phyloP scores from a whole-genome alignment of 2,888 invertebrate species.

The Gari tellinella region DNA sequence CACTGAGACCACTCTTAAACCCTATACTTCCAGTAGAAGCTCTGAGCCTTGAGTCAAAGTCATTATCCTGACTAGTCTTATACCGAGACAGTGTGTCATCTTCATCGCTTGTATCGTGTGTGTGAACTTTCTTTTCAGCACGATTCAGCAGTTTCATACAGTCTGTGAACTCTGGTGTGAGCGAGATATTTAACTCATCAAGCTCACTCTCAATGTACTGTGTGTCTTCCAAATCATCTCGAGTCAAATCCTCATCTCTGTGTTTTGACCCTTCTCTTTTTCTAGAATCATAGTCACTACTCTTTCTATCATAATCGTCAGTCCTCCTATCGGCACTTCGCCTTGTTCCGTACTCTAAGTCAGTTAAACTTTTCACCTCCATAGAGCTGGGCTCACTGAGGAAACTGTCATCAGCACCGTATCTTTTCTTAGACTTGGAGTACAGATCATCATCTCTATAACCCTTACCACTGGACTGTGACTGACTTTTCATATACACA shows the following conservation, averaged over 20 bases:
- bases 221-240: conserved; percentile 68
- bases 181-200: conserved; percentile 75
- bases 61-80: conserved; percentile 24
- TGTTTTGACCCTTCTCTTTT: conserved; percentile 34
- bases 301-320: conserved; percentile 21
- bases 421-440: conserved; percentile 35
- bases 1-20: conserved; percentile 8
- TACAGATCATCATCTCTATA: conserved; percentile 20
- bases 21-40: conserved; percentile 57
- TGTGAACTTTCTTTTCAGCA: conserved; percentile 79
- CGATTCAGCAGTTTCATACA: conserved; percentile 80
- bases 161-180: conserved; percentile 81
- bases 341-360: conserved; percentile 43
- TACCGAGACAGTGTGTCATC: conserved; percentile 22
- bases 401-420: conserved; percentile 65
- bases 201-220: conserved; percentile 71
- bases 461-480: conserved; percentile 25
- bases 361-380: conserved; percentile 38
- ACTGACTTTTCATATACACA: conserved; percentile 35
- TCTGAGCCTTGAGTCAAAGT: conserved; percentile 46
- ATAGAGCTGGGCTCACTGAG: conserved; percentile 66
- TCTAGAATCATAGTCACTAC: conserved; percentile 42
- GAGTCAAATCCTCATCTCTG: conserved; percentile 39
- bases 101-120: conserved; percentile 28
- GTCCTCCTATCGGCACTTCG: conserved; percentile 18